These are phyloP conservation scores for Crossaster papposus DNA, from an alignment of 53 echinoderm and acorn worm species.

Conservation along the genomic window DNA sequence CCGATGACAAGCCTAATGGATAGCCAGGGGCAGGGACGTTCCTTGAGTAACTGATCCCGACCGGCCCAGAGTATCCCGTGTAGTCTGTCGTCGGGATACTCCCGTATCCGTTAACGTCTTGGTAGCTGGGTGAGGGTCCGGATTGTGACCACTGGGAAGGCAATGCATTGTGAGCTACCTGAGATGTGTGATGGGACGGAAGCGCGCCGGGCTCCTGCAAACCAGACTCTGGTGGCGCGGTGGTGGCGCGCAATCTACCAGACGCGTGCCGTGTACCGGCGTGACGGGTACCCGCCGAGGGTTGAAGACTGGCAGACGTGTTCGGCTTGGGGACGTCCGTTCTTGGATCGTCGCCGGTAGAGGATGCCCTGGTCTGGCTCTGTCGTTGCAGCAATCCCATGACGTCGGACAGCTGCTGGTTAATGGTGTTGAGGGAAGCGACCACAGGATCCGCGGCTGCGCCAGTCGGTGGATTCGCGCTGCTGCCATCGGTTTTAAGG, in stretches of 20 bases:
- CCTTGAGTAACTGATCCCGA: not conserved
- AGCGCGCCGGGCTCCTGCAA: not conserved
- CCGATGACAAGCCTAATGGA: slow-evolving; percentile 28
- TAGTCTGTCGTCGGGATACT: slow-evolving; percentile 10
- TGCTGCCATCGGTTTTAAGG: not conserved
- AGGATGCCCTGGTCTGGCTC: not conserved
- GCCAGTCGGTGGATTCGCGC: slow-evolving; percentile 23
- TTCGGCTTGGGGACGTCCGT: not conserved
- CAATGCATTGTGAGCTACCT: slow-evolving; percentile 27
- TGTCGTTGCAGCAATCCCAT: slow-evolving; percentile 76
- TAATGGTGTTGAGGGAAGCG: slow-evolving; percentile 78
- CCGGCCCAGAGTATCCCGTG: slow-evolving; percentile 8
- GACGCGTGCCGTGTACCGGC: not conserved
- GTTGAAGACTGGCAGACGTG: not conserved
- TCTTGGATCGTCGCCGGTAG: not conserved
- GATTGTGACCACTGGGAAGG: slow-evolving; percentile 6
- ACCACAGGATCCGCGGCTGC: slow-evolving; percentile 5
- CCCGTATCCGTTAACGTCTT: not conserved
- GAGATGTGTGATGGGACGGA: not conserved
- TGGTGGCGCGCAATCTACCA: not conserved
- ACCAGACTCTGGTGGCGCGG: slow-evolving; percentile 10
- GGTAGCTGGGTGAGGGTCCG: slow-evolving; percentile 21
- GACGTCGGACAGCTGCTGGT: slow-evolving; percentile 83
- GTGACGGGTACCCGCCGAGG: not conserved
- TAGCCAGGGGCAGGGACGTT: not conserved